phyloP scores from a whole-genome alignment of 2,888 invertebrate species.

The Pharmacophagus antenor region DNA sequence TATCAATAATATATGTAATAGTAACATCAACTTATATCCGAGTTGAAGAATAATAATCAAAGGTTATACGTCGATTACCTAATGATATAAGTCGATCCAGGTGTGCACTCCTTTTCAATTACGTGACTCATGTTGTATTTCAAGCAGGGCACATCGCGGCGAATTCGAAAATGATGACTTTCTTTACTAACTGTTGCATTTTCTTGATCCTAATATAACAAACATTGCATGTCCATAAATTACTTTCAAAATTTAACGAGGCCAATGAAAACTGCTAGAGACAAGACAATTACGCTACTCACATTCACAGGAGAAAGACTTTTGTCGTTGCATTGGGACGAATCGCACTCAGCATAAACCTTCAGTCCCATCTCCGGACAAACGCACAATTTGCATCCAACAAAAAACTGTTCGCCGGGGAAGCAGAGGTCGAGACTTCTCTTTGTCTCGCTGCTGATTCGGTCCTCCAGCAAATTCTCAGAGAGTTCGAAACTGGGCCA shows the following conservation, averaged over 20 bases:
- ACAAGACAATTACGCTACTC: neutral
- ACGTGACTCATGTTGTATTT: conserved; percentile 39
- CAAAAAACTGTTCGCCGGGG: conserved; percentile 65
- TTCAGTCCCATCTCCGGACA: conserved; percentile 69
- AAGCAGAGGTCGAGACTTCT: conserved; percentile 61
- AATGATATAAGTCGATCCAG: conserved; percentile 61
- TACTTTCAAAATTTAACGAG: too few relatives aligned
- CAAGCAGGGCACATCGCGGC: conserved; percentile 39
- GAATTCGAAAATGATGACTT: conserved; percentile 28
- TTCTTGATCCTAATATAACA: conserved; percentile 9
- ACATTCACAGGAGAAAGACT: conserved; percentile 16
- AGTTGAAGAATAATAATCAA: neutral
- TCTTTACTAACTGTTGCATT: conserved; percentile 4
- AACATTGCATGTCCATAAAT: too few relatives aligned
- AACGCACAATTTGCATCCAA: conserved; percentile 65
- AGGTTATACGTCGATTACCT: conserved; percentile 41
- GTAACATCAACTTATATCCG: neutral
- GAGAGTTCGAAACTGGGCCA: conserved; percentile 57
- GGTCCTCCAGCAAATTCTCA: conserved; percentile 46
- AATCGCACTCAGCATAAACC: conserved; percentile 58
- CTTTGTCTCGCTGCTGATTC: conserved; percentile 40
- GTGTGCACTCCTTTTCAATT: conserved; percentile 44
- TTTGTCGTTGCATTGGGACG: conserved; percentile 46
- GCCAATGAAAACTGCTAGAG: too few relatives aligned
- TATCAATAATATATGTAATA: too few relatives aligned